Base-by-base conservation (phyloP, 2,888 invertebrate species). In the Patella ulyssiponensis region DNA sequence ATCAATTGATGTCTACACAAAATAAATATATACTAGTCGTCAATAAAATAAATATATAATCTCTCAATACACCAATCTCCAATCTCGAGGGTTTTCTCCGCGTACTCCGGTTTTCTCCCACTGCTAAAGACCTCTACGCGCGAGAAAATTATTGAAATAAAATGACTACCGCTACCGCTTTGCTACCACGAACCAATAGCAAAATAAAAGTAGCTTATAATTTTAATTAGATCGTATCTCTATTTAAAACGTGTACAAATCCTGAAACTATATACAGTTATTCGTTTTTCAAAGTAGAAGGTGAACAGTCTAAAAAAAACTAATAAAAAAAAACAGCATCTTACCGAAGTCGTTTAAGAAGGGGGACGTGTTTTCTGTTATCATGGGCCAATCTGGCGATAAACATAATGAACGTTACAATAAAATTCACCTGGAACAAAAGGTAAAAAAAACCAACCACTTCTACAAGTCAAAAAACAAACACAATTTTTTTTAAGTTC, bases 1-100 rank as follows among this genome's bases (percentile, higher is more conserved):
- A 73, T 44, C 54, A 80, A 15, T 33, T 74, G 75, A 58, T 82
- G 81, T 64, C 82, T 82, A 9, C 44, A 44, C 44, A 44, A 44
- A 44, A 44, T 44, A 44, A 44, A 44, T 5, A 44, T 44, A 7
- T 2, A 27, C 27, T 27, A 2, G 27, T 27, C 27, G 27, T 27
- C 27, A 27, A 27, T 27, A 27, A 27, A 27, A 27, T 27, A 27
- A 27, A 27, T 27, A 27, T 2, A 27, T 27, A 27, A 27, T 27
- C 2, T 54, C 17, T 2, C 3, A 54, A 54, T 17, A 54, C 54
- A 27, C 54, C 1, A 17, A 17, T 54, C 54, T 12, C 12, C 54
- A 54, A 54, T 54, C 54, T 15, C 12, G 17, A 3, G 54, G 14
- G 17, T 17, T 54, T 12, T 54, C 54, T 17, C 14, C 17, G 54